phyloP scores from a whole-genome alignment of 2,888 invertebrate genomes.

The Dryocosmus kuriphilus region DNA sequence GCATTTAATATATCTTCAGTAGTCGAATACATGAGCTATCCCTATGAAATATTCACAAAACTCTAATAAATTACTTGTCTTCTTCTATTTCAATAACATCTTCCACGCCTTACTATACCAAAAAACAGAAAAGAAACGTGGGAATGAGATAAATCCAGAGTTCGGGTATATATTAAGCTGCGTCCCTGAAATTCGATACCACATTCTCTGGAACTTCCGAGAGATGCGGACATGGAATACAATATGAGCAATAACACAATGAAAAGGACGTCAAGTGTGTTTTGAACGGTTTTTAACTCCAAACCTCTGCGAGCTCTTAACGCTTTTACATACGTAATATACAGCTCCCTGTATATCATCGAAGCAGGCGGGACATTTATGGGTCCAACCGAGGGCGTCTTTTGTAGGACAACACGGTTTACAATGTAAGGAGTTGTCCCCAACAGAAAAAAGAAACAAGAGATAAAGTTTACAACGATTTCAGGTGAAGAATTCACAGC shows the following conservation, averaged over 20 bases:
- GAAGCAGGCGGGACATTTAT: constrained; percentile 66
- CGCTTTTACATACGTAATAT: constrained; percentile 62
- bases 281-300: not conserved
- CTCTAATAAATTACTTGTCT: not conserved
- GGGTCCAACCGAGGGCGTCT: constrained; percentile 61
- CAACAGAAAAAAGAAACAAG: too few relatives aligned
- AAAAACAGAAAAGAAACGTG: constrained; percentile 4
- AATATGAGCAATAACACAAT: constrained; percentile 35
- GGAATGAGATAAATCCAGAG: not conserved
- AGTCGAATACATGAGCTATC: constrained; percentile 6
- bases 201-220: constrained; percentile 13
- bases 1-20: not conserved
- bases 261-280: constrained; percentile 29
- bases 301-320: constrained; percentile 11
- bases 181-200: constrained; percentile 23
- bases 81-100: constrained; percentile 7
- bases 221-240: constrained; percentile 17
- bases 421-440: constrained; percentile 59
- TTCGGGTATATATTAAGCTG: not conserved
- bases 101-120: not conserved
- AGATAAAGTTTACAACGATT: too few relatives aligned
- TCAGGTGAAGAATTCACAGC: too few relatives aligned
- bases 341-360: constrained; percentile 72
- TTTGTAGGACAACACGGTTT: constrained; percentile 61
- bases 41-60: constrained; percentile 4